These are phyloP conservation scores for Atlantisia rogersi DNA, from an alignment of 2,113 vertebrate species.

Conservation along the genomic window DNA sequence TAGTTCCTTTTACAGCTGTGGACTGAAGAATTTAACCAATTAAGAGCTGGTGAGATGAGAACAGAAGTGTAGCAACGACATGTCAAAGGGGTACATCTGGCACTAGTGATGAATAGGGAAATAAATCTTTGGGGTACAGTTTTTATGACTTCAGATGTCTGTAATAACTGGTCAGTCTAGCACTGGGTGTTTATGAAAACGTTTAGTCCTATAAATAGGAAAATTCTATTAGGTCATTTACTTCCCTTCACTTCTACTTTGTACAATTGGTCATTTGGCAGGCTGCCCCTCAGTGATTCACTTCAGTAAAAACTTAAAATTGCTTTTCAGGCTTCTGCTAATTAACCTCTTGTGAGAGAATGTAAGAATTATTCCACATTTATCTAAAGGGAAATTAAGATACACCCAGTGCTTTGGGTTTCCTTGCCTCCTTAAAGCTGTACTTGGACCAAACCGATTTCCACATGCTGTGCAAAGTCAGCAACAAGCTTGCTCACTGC, in stretches of 20 bases:
- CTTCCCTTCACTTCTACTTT: background rate
- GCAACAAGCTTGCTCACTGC: background rate
- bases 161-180: background rate
- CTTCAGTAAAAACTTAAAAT: slow-evolving; percentile 26
- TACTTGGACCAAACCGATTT: background rate
- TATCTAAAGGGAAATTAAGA: background rate
- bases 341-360: slow-evolving; percentile 29
- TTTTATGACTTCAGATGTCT: slow-evolving; percentile 19
- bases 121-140: background rate
- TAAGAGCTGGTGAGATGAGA: background rate
- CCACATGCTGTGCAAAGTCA: background rate
- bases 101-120: background rate
- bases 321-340: slow-evolving; percentile 18
- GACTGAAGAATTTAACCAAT: background rate
- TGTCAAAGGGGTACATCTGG: background rate
- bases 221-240: slow-evolving; percentile 38
- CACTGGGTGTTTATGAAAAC: slow-evolving; percentile 36
- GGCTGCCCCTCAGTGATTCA: slow-evolving; percentile 27
- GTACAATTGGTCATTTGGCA: slow-evolving; percentile 29
- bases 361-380: background rate
- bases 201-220: slow-evolving; percentile 18
- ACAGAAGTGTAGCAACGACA: background rate
- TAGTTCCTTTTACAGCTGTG: background rate
- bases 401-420: background rate
- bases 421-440: background rate